These are phyloP conservation scores for Glyptemys insculpta DNA, from an alignment of 2,797 vertebrate species.

Conservation along the genomic window DNA sequence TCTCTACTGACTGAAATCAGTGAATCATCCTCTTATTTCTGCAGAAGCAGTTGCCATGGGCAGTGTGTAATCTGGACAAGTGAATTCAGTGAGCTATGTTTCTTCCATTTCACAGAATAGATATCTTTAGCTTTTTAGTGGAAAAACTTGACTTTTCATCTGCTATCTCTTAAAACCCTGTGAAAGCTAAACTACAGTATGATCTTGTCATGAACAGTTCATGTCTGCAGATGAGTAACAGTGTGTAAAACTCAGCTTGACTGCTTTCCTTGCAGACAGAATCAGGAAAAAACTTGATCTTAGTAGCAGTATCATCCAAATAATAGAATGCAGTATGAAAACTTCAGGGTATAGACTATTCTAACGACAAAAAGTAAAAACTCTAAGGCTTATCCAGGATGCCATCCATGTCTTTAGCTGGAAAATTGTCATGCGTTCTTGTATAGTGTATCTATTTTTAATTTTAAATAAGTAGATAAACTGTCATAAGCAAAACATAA, in stretches of 20 bases:
- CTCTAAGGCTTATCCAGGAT: not conserved
- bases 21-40: conserved; percentile 23
- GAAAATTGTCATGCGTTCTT: not conserved
- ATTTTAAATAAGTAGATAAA: not conserved
- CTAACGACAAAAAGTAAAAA: not conserved
- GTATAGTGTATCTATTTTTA: not conserved
- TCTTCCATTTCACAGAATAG: conserved; percentile 17
- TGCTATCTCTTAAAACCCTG: not conserved
- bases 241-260: not conserved
- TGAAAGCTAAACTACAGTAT: conserved; percentile 9
- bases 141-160: conserved; percentile 3
- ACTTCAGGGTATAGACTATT: not conserved
- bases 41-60: not conserved
- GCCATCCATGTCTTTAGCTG: not conserved
- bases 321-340: not conserved
- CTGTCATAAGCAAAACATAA: not conserved
- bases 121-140: not conserved
- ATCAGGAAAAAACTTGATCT: not conserved
- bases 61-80: not conserved
- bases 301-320: not conserved
- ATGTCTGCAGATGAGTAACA: not conserved
- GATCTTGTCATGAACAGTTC: not conserved
- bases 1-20: not conserved
- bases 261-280: not conserved
- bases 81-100: not conserved